Base-by-base conservation (phyloP, 1,140 invertebrate species). In the Papilio dardanus region DNA sequence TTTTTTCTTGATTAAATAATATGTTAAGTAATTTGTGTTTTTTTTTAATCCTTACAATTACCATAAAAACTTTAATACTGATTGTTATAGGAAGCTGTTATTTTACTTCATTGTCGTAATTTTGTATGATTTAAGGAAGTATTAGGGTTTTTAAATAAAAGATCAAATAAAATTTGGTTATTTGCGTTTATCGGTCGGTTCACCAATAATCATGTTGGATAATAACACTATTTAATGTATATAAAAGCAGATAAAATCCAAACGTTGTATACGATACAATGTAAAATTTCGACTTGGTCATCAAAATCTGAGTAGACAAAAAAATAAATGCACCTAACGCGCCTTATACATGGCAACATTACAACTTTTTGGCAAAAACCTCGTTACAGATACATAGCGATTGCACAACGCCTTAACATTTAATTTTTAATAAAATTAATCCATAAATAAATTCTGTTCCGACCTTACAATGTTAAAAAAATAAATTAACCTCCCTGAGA, bases 301-400 rank as follows among this genome's bases (percentile, higher is more conserved):
- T 77, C 78, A 85, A 83, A 86, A 82, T 86, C 81, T 81, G 84
- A 81, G 82, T 88, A 85, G 82, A 84, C 80, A 84, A 88, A 88
- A 58, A 87, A 88, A 91, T 91, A 91, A 91, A 91, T 91, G 89
- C 88, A 89, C 83, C 83, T 84, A 81, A 78, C 74, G 83, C 84
- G 88, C 86, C 86, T 83, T 84, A 84, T 84, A 88, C 79, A 89
- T 89, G 88, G 89, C 89, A 91, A 88, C 82, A 84, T 81, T 82
- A 77, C 78, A 85, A 79, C 79, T 88, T 85, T 89, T 88, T 86
- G 85, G 84, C 80, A 85, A 83, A 81, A 83, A 79, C 75, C 82
- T 84, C 83, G 75, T 79, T 78, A 82, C 79, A 77, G 77, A 83
- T 78, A 77, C 81, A 82, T 74, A 79, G 37, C 83, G 81, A 84